Evolutionary conservation across 2,113 vertebrate genomes (phyloP).

Genomic region (Elgaria multicarinata): DNA sequence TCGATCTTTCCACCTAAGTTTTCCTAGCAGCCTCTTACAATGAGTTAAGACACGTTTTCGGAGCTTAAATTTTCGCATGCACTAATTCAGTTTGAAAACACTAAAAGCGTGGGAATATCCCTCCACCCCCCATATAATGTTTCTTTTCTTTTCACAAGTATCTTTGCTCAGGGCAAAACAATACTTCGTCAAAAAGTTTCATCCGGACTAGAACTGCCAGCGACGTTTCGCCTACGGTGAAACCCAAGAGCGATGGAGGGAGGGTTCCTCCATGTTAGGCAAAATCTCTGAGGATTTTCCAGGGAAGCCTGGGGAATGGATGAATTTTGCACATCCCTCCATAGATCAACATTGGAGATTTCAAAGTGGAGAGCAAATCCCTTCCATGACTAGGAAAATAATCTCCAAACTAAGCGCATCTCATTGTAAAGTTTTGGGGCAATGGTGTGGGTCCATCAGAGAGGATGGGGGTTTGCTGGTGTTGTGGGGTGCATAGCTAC

Average conservation of each 20-base stretch:
- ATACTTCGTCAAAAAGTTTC: background rate
- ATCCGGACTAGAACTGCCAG: no score
- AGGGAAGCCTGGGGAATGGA: background rate
- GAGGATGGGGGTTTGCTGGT: no score
- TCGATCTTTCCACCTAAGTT: background rate
- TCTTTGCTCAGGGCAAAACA: background rate
- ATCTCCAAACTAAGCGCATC: background rate
- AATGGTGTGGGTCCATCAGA: background rate
- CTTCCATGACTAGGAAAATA: background rate
- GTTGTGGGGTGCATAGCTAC: background rate
- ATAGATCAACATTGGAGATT: background rate
- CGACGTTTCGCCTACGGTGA: background rate
- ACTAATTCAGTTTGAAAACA: background rate
- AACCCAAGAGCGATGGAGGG: background rate
- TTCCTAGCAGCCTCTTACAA: background rate
- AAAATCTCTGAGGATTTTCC: background rate
- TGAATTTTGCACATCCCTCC: background rate
- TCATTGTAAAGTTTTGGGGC: background rate
- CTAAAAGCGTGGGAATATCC: background rate
- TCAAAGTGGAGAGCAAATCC: background rate
- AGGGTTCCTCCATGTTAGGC: background rate
- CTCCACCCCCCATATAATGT: background rate
- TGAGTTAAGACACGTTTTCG: background rate
- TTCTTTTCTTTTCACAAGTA: background rate
- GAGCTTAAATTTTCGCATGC: background rate